Base-by-base conservation (phyloP, 2,113 vertebrate genomes). In the Micronycteris hirsuta region DNA sequence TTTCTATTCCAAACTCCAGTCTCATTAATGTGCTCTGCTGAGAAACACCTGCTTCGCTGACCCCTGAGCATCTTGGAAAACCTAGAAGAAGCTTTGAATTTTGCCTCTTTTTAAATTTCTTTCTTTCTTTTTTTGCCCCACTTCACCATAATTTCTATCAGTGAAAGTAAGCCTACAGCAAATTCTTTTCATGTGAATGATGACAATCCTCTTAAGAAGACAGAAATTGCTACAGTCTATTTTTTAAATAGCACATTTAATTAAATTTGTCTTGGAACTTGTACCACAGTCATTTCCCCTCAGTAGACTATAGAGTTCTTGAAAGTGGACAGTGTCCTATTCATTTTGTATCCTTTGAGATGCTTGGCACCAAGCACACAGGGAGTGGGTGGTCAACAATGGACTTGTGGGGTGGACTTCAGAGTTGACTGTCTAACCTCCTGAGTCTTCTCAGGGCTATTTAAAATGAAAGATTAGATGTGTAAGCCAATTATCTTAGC, bases 401-500 rank as follows among this genome's bases (percentile, higher is more conserved):
- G 73, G 15, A 36, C 94, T 91, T 56, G 45, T 52, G 87, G 49
- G 74, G 81, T 54, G 41, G 52, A 76, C 45, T 9, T 43, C 14
- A 94, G n/a, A 38, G 52, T 31, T 76, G 85, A 56, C 52, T 92
- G 2, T 31, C 16, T 91, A 77, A 84, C 43, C 20, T 89, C 47
- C 70, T 81, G 31, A 54, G 33, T 17, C 33, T 20, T 15, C 52
- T 63, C 45, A 47, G 28, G 22, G 14, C 65, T 91, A 52, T 67
- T 88, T 87, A 31, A 94, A 94, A 95, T 91, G 41, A 87, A 89
- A 93, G 47, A 76, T 49, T 49, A 31, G 43, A 73, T 82, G 7
- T 28, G 7, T 70, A 68, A 90, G 86, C 33, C 67, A 56, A 22
- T 43, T 70, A 63, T 61, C 49, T 86, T 89, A 91, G 83, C 38